Percentiles rank a stretch among this genome's conserved stretches.
Evolutionary conservation across 2,888 invertebrate species (phyloP).

Genomic region (Drosophila nr. perissopoda): DNA sequence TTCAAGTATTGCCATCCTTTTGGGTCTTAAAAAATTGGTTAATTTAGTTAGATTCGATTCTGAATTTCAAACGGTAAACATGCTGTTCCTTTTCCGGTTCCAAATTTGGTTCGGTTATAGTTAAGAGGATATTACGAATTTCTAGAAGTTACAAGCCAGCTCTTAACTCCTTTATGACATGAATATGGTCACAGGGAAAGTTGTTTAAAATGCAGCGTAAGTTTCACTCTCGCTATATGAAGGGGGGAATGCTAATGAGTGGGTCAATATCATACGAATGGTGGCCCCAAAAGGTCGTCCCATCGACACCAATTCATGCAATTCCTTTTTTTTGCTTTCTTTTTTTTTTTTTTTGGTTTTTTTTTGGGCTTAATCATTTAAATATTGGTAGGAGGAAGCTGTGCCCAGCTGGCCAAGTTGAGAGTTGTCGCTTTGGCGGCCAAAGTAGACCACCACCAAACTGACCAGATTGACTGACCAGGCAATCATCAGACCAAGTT

Average conservation of each 20-base stretch:
- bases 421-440: conserved; percentile 8
- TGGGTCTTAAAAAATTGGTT: not conserved
- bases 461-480: conserved; percentile 44
- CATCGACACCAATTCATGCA: conserved; percentile 16
- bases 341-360: not conserved
- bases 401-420: conserved; percentile 4
- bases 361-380: conserved; percentile 8
- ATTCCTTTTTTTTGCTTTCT: not conserved
- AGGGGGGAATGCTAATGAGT: conserved; percentile 23
- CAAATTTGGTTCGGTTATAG: not conserved
- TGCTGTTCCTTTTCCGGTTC: not conserved
- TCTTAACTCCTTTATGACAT: not conserved
- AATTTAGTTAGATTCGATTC: not conserved
- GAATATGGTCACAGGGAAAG: conserved; percentile 27
- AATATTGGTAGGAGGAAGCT: conserved; percentile 11
- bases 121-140: not conserved
- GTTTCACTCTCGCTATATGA: conserved; percentile 30
- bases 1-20: not conserved
- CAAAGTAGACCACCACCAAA: conserved; percentile 40
- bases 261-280: conserved; percentile 17
- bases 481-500: not conserved
- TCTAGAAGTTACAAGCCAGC: not conserved
- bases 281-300: conserved; percentile 28
- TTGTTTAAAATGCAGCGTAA: conserved; percentile 7
- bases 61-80: not conserved